Conservation (phyloP, 2,797 vertebrate genomes). For the Semotilus atromaculatus region DNA sequence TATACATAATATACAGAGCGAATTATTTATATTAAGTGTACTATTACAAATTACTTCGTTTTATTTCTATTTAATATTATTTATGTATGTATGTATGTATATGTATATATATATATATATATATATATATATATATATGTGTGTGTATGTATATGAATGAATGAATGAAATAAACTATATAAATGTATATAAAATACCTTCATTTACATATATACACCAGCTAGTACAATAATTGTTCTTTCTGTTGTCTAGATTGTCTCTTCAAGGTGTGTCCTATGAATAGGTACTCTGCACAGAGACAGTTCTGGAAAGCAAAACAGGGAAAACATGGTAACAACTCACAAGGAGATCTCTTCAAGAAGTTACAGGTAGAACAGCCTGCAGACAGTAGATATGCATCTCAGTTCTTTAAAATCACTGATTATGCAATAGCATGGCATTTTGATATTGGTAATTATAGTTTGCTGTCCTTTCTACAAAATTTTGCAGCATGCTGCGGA, state of each 20-base stretch:
- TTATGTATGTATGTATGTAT: too few species aligned
- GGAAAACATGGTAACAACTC: constrained; percentile 95
- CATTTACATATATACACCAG: too few species aligned
- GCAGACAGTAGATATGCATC: background rate
- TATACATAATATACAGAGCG: too few species aligned
- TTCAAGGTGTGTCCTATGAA: constrained; percentile 99
- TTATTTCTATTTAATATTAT: too few species aligned
- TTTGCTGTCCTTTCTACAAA: constrained; percentile 19
- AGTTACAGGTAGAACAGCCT: constrained; percentile 85
- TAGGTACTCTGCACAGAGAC: constrained; percentile 97
- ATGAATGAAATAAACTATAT: too few species aligned
- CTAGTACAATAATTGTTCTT: background rate
- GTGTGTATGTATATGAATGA: too few species aligned
- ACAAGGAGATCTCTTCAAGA: constrained; percentile 92
- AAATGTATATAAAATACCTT: too few species aligned
- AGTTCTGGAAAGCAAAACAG: constrained; percentile 98
- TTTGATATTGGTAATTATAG: background rate
- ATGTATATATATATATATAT: too few species aligned
- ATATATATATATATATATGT: too few species aligned
- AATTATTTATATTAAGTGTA: too few species aligned
- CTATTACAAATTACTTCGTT: too few species aligned
- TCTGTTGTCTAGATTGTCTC: constrained; percentile 86
- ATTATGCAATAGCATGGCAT: background rate
- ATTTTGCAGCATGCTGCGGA: constrained; percentile 92
- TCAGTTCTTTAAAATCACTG: background rate